Evolutionary conservation across 1,140 invertebrate species (phyloP), one percentile per base, ranked within the genome.

Genomic region (Cheumatopsyche charites): DNA sequence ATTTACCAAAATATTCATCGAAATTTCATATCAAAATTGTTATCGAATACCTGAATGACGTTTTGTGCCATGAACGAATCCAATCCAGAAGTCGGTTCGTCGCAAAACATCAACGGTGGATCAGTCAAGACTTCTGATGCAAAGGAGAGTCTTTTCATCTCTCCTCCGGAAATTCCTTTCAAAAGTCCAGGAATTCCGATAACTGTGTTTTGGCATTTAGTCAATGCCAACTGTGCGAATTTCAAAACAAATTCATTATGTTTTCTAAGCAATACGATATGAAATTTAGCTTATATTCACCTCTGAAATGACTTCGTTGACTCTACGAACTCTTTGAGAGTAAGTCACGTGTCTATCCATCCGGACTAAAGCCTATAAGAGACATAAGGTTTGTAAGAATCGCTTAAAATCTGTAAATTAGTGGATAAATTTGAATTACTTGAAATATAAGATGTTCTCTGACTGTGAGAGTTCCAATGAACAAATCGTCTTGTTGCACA

Each of bases 401-500:
- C 23, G 23, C 21, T 19, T 61, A 3, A 21, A 5, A 5, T 49
- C 13, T 19, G 45, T 49, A 26, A 70, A 41, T 62, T 62, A 13
- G 70, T 7, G 42, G 23, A 12, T 21, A 25, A 23, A 36, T 47
- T 42, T 52, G 63, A 72, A 62, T 81, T 76, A 92, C 91, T 86
- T 94, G 92, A 79, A 97, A 97, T 11, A 90, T 86, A 3, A 98
- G 86, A 83, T 98, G 95, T 78, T 98, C 96, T 67, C 86, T 86
- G 1, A 96, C 94, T 0, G 95, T 97, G n/a, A 98, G 83, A 0
- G 92, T 95, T 0, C 93, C 94, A 70, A 97, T 92, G 79, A 98
- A 98, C n/a, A 97, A 81, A 82, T 97, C 95, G 74, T 95, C 91
- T 82, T 99, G 97, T 80, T 98, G 96, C 0, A 98, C 95, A 78